Evolutionary conservation across 2,797 vertebrate genomes (phyloP), one percentile per base, ranked within the genome.

Genomic region (Sebastolobus altivelis): DNA sequence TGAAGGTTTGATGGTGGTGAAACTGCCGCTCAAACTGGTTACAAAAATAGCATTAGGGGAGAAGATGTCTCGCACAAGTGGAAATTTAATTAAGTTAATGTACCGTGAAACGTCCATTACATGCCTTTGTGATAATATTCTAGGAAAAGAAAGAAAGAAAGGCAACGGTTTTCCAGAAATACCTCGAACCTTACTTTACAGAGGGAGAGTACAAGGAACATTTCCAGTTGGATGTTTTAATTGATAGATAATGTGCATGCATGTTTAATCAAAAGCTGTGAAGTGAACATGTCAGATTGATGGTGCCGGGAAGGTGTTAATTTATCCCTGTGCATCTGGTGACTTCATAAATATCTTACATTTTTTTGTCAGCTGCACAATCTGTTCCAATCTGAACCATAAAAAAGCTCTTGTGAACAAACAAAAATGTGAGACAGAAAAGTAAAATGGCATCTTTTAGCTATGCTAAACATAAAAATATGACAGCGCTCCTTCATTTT

Each of bases 71-170:
- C 65, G 58, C 62, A 66, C 37, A 84, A 88, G 75, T 77, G 84
- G 75, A 75, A 77, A 87, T 85, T 37, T 78, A 92, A 89, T 87
- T 80, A 79, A 87, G 75, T 66, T 18, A 83, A 68, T 87, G 79
- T 73, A 56, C 59, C 25, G 5, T 87, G 79, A 87, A 88, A 82
- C 12, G 58, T 83, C 55, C 59, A 88, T 89, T 90, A 84, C 75
- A 80, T 77, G 75, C 46, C 61, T 86, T 76, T 81, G 69, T 54
- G 71, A 72, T 78, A 80, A 80, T 77, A 83, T 63, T 75, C 49
- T 22, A 6, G 12, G 35, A 35, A 82, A 73, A 58, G 20, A 55
- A 68, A 38, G 46, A 72, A 20, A 79, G 31, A 13, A 33, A 69
- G 20, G 29, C 6, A 27, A 77, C 6, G 49, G 27, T 65, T 87